A percentile compares a stretch with the other conserved stretches of the same genome.
phyloP scores from a whole-genome alignment of 2,888 invertebrate genomes.

The Diachrysia chrysitis region DNA sequence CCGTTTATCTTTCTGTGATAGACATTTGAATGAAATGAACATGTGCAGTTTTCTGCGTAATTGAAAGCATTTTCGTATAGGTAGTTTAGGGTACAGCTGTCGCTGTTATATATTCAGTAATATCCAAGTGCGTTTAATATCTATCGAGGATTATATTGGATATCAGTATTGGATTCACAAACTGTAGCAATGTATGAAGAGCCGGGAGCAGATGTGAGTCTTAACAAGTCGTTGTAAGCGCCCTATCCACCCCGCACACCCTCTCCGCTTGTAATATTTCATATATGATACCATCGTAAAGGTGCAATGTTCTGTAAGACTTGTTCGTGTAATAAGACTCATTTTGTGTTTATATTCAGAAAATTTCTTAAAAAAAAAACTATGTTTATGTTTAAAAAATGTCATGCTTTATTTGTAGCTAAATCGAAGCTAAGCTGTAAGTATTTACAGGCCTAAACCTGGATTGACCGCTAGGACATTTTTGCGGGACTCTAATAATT shows the following conservation, averaged over 20 bases:
- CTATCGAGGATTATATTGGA: constrained; percentile 72
- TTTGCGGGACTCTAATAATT: no score
- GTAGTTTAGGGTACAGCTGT: constrained; percentile 73
- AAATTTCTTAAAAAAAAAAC: no score
- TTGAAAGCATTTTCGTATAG: constrained; percentile 52
- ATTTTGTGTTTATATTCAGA: neutral
- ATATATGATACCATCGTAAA: constrained; percentile 53
- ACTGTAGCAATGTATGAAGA: constrained; percentile 63
- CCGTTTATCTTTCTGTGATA: neutral
- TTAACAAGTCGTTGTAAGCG: constrained; percentile 47
- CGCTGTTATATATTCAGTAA: constrained; percentile 72
- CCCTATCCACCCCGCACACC: constrained; percentile 46
- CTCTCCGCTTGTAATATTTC: constrained; percentile 57
- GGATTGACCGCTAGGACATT: no score
- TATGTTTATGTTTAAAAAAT: no score
- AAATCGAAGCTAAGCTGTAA: no score
- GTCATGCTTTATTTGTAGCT: no score
- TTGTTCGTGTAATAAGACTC: constrained; percentile 8
- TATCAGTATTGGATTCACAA: constrained; percentile 72
- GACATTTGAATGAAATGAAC: neutral
- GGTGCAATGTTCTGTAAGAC: constrained; percentile 43
- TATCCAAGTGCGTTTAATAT: constrained; percentile 78
- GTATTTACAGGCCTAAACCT: no score
- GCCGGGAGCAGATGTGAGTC: constrained; percentile 69
- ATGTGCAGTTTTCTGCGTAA: constrained; percentile 2